These are phyloP conservation scores for Ruditapes philippinarum DNA, from an alignment of 1,140 invertebrate genomes.

Conservation along the genomic window DNA sequence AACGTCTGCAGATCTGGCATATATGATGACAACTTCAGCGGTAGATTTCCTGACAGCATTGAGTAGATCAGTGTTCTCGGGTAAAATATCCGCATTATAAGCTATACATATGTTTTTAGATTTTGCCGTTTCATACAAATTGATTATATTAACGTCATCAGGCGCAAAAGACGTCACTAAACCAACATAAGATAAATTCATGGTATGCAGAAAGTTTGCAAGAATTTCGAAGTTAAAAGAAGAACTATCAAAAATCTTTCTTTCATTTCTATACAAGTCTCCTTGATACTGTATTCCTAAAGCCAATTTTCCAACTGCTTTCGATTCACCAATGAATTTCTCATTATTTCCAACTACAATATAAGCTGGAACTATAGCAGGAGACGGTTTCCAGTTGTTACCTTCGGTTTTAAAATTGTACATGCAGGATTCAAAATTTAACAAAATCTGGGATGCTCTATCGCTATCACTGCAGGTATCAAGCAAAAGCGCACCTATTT, in stretches of 20 bases:
- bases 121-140: neutral
- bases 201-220: conserved; percentile 19
- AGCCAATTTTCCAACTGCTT: conserved; percentile 47
- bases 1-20: conserved; percentile 66
- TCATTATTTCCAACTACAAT: conserved; percentile 51
- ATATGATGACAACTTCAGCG: conserved; percentile 67
- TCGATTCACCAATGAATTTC: neutral
- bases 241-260: conserved; percentile 9
- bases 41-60: neutral
- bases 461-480: conserved; percentile 76
- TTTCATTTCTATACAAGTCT: conserved; percentile 8
- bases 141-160: neutral
- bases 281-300: neutral
- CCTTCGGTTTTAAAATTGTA: conserved; percentile 32
- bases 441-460: conserved; percentile 66
- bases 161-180: conserved; percentile 45
- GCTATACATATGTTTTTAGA: conserved; percentile 1
- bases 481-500: conserved; percentile 73
- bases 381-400: conserved; percentile 29
- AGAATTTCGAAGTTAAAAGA: conserved; percentile 41
- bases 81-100: neutral
- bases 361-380: conserved; percentile 68
- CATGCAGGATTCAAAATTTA: conserved; percentile 78
- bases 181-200: conserved; percentile 59
- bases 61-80: neutral